A percentile compares a stretch with the other conserved stretches of the same genome.
Evolutionary conservation across 30 jellyfish, hydroid and myxozoan species (phyloP).

Genomic region (Turritopsis dohrnii): DNA sequence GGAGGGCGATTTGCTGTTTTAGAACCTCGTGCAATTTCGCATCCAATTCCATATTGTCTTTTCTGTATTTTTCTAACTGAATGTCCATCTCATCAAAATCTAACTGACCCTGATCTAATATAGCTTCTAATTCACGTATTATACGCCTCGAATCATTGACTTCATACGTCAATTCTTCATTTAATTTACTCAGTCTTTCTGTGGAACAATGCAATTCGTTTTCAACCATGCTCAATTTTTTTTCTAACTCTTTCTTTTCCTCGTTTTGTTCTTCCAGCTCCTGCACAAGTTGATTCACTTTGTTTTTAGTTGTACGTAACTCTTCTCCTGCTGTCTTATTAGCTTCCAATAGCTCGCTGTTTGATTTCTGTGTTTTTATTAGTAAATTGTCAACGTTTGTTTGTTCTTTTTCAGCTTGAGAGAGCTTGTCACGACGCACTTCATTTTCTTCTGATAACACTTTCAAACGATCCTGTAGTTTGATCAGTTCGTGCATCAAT

Average conservation of each 20-base stretch:
- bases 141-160: conserved; percentile 19
- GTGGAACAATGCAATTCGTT: conserved; percentile 14
- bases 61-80: conserved; percentile 24
- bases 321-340: conserved; percentile 21
- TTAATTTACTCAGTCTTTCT: conserved; percentile 2
- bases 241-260: conserved; percentile 6
- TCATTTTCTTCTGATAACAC: conserved; percentile 22
- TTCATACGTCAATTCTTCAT: conserved; percentile 12
- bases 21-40: conserved; percentile 31
- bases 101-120: conserved; percentile 38
- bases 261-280: not conserved
- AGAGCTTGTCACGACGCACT: conserved; percentile 7
- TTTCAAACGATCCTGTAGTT: conserved; percentile 1
- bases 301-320: conserved; percentile 5
- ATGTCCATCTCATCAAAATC: conserved; percentile 39
- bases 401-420: conserved; percentile 29
- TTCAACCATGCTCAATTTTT: not conserved
- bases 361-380: conserved; percentile 31
- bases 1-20: conserved; percentile 31
- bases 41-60: conserved; percentile 38
- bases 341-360: conserved; percentile 30
- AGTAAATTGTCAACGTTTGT: conserved; percentile 22
- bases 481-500: conserved; percentile 31
- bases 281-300: conserved; percentile 2
- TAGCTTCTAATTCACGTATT: conserved; percentile 31